Conservation (phyloP, 2,888 invertebrate species). For the Ophion ellenae region DNA sequence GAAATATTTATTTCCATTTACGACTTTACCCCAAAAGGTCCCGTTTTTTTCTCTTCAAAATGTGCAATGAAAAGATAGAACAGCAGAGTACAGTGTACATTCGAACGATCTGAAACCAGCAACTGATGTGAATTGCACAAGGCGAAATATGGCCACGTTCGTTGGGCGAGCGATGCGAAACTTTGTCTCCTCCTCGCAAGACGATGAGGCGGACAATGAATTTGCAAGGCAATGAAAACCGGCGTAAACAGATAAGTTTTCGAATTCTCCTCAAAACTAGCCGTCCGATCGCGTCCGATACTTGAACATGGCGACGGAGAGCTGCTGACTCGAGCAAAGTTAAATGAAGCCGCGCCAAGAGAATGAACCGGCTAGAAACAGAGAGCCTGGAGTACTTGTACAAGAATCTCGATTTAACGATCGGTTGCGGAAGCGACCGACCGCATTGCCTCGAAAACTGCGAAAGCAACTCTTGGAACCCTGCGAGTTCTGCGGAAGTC, state of each 20-base stretch:
- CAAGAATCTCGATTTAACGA: slow-evolving; percentile 8
- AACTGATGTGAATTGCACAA: slow-evolving; percentile 1
- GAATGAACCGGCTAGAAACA: background rate
- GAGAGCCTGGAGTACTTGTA: background rate
- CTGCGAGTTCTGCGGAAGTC: background rate
- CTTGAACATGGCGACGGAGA: background rate
- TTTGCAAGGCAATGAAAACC: slow-evolving; percentile 21
- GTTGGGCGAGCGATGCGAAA: background rate
- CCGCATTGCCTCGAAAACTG: background rate
- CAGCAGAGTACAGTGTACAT: background rate
- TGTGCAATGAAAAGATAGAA: slow-evolving; percentile 1
- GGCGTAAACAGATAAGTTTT: slow-evolving; percentile 2
- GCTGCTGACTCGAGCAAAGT: slow-evolving; percentile 10
- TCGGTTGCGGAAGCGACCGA: background rate
- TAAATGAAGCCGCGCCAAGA: slow-evolving; percentile 6
- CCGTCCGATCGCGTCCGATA: background rate
- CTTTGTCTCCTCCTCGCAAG: background rate
- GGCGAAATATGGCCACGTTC: slow-evolving; percentile 2
- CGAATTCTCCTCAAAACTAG: slow-evolving; percentile 4
- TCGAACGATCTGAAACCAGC: background rate
- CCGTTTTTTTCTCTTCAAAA: background rate
- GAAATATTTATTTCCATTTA: slow-evolving; percentile 26
- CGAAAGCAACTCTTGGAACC: background rate
- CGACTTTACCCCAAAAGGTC: background rate
- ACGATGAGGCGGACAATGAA: background rate